Conservation (phyloP, 2,888 invertebrate species). For the Acleris laterana region DNA sequence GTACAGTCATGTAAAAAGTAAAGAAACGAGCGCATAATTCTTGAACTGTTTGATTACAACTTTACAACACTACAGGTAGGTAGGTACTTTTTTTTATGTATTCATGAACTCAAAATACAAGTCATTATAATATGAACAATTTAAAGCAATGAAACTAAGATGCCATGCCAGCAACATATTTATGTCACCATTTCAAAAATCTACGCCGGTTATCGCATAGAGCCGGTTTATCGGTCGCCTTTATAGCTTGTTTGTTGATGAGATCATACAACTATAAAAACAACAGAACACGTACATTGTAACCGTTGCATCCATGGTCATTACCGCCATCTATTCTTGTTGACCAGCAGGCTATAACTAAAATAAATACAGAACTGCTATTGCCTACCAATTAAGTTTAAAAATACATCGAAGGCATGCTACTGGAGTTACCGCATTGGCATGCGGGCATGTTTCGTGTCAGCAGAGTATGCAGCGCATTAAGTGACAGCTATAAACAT, state of each 20-base stretch:
- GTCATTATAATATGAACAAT: too few species aligned
- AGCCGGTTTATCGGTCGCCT: not conserved
- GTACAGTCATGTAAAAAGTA: too few species aligned
- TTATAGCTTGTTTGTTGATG: constrained; percentile 3
- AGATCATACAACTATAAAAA: constrained; percentile 20
- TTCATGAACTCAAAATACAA: too few species aligned
- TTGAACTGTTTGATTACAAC: too few species aligned
- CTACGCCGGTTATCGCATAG: too few species aligned
- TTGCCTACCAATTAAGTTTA: constrained; percentile 41
- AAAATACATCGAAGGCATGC: constrained; percentile 45
- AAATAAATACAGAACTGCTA: not conserved
- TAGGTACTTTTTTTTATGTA: too few species aligned
- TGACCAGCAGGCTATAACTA: not conserved
- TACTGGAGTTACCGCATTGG: constrained; percentile 29
- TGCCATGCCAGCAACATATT: too few species aligned
- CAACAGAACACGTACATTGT: constrained; percentile 10
- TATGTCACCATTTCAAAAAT: too few species aligned
- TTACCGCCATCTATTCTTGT: constrained; percentile 27
- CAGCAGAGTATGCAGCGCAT: constrained; percentile 38
- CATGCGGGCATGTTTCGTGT: constrained; percentile 41
- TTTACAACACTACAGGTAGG: too few species aligned
- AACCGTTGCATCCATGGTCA: constrained; percentile 31
- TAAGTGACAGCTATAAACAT: constrained; percentile 36
- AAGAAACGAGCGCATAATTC: too few species aligned
- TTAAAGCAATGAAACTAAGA: too few species aligned